Percentiles rank a stretch among this genome's conserved stretches.
phyloP scores from a whole-genome alignment of 2,888 invertebrate genomes.

The Argynnis bischoffii region DNA sequence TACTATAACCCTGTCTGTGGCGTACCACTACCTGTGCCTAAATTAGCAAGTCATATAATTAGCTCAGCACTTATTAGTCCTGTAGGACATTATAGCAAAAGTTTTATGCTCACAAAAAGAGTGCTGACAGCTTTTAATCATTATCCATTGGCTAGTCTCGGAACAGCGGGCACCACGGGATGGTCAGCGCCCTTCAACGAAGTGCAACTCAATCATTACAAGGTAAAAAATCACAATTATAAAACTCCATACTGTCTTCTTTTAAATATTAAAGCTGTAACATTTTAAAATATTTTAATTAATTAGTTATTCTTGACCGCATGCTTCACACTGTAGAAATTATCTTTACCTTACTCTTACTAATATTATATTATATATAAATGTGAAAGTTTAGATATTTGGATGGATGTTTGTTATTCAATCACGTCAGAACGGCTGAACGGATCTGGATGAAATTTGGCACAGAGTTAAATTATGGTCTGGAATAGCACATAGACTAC shows the following conservation, averaged over 20 bases:
- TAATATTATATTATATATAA: too few species aligned
- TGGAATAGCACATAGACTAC: too few species aligned
- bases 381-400: too few species aligned
- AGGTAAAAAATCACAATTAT: slow-evolving; percentile 54
- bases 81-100: slow-evolving; percentile 86
- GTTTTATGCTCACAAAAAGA: slow-evolving; percentile 85
- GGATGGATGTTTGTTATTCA: too few species aligned
- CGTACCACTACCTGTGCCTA: slow-evolving; percentile 58
- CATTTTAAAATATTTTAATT: neutral
- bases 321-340: too few species aligned
- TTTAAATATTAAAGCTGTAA: neutral
- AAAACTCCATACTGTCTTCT: neutral
- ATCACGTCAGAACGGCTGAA: too few species aligned
- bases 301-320: too few species aligned
- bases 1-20: slow-evolving; percentile 60
- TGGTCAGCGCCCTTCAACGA: slow-evolving; percentile 82
- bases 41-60: slow-evolving; percentile 73
- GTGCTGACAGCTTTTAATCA: slow-evolving; percentile 89
- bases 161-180: slow-evolving; percentile 77
- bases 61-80: slow-evolving; percentile 84
- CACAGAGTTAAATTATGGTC: too few species aligned
- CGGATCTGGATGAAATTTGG: too few species aligned
- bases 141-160: slow-evolving; percentile 85
- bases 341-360: too few species aligned
- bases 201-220: slow-evolving; percentile 87